A percentile compares a stretch with the other conserved stretches of the same genome.
Evolutionary conservation across 1,140 invertebrate genomes (phyloP).

Genomic region (Brachionus rotundiformis): DNA sequence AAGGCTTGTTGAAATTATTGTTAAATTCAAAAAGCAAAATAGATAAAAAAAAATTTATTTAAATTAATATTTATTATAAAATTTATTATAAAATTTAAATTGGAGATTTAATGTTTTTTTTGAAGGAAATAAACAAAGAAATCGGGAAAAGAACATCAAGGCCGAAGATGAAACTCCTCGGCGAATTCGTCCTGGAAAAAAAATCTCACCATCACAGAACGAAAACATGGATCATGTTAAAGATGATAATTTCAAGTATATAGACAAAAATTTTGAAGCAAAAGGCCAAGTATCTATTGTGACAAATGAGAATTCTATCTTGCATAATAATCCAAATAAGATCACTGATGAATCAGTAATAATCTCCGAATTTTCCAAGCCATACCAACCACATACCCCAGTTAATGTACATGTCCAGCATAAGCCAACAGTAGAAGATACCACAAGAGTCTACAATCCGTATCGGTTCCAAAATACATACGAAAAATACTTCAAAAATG

Average conservation of each 20-base stretch:
- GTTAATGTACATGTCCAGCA: conserved; percentile 31
- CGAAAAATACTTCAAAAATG: conserved; percentile 35
- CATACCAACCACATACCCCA: conserved; percentile 10
- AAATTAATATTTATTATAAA: no score
- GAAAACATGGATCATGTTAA: not conserved
- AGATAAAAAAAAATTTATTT: not conserved
- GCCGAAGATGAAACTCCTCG: not conserved
- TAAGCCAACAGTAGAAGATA: conserved; percentile 41
- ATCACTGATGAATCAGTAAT: not conserved
- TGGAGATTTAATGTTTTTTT: not conserved
- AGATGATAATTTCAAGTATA: no score
- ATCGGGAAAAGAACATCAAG: not conserved
- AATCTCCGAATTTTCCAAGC: not conserved
- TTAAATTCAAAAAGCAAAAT: no score
- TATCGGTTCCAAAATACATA: conserved; percentile 42
- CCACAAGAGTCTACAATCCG: conserved; percentile 37
- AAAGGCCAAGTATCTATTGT: conserved; percentile 28
- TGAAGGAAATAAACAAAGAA: conserved; percentile 23
- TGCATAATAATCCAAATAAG: not conserved
- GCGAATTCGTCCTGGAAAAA: not conserved
- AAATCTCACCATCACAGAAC: not conserved
- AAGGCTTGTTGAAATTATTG: no score
- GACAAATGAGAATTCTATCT: not conserved
- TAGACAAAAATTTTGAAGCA: no score
- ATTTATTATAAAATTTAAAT: no score